phyloP scores from a whole-genome alignment of 2,113 vertebrate genomes.

The Tetrao urogallus region DNA sequence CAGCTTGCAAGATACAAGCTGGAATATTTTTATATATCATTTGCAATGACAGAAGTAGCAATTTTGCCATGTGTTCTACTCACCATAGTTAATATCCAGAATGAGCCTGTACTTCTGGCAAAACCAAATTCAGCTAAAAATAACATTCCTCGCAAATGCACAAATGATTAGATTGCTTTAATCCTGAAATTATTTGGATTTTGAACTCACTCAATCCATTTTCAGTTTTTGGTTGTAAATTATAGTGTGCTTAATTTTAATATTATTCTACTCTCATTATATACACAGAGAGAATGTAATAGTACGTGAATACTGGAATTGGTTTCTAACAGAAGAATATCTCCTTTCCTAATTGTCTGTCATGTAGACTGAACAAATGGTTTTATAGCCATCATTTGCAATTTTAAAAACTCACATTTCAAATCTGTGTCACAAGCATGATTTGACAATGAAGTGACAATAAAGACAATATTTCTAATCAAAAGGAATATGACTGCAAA shows the following conservation, averaged over 20 bases:
- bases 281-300: not conserved
- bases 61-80: not conserved
- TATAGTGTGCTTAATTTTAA: not conserved
- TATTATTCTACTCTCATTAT: not conserved
- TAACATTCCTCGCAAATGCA: not conserved
- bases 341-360: not conserved
- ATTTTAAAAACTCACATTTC: not conserved
- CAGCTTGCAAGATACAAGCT: not conserved
- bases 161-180: not conserved
- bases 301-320: not conserved
- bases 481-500: constrained; percentile 18
- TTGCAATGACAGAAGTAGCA: not conserved
- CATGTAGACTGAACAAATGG: not conserved
- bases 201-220: not conserved
- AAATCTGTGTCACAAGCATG: not conserved
- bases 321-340: not conserved
- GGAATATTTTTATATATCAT: not conserved
- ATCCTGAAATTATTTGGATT: not conserved
- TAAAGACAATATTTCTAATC: constrained; percentile 24
- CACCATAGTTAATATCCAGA: not conserved
- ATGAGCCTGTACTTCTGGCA: not conserved
- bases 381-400: not conserved
- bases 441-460: constrained; percentile 40
- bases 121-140: not conserved
- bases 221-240: not conserved